Percentiles rank a stretch among this genome's conserved stretches.
Conservation (phyloP, 2,113 vertebrate species). For the Caretta caretta region DNA sequence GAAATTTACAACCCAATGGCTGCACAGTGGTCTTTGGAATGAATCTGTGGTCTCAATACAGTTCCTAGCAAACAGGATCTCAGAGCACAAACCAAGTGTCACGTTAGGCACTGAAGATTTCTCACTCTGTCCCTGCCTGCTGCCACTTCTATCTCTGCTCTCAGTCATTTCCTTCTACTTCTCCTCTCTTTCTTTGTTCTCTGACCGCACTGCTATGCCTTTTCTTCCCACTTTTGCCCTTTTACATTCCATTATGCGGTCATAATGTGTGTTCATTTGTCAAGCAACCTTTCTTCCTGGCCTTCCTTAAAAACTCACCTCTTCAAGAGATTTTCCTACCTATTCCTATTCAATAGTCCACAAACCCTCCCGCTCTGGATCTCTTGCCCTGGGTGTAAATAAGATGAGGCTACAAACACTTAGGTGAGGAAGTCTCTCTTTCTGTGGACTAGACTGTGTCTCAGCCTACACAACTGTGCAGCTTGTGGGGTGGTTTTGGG, state of each 20-base stretch:
- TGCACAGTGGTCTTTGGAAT: not conserved
- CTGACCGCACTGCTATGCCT: not conserved
- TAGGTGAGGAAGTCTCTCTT: fast-evolving
- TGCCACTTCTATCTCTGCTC: not conserved
- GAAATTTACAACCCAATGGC: not conserved
- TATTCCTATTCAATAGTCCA: not conserved
- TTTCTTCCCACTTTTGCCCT: not conserved
- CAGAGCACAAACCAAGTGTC: not conserved
- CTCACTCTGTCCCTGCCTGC: not conserved
- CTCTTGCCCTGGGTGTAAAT: not conserved
- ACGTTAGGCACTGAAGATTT: not conserved
- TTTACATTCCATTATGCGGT: not conserved
- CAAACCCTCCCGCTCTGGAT: not conserved
- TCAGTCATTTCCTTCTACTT: not conserved
- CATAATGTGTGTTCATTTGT: not conserved
- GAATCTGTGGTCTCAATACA: not conserved
- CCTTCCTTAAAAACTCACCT: not conserved
- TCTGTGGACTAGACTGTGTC: not conserved
- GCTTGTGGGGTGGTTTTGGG: not conserved
- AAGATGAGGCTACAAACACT: not conserved
- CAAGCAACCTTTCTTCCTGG: not conserved
- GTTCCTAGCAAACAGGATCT: not conserved
- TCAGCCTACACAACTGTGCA: fast-evolving
- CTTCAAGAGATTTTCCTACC: not conserved
- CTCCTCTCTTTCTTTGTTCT: not conserved